Conservation (phyloP, 2,113 vertebrate species). For the Brienomyrus brachyistius region DNA sequence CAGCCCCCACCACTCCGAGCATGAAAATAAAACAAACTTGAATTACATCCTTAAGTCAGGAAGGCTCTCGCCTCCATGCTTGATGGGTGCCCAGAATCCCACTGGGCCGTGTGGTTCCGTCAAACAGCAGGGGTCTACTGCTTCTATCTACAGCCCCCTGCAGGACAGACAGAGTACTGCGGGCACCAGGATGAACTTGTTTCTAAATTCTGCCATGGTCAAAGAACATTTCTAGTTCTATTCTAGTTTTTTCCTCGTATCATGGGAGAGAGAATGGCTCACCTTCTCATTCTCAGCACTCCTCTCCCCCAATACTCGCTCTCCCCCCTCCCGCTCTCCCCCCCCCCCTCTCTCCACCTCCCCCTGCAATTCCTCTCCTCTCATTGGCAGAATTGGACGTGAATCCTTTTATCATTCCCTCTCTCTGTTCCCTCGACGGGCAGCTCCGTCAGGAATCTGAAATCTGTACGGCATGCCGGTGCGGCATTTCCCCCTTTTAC, state of each 20-base stretch:
- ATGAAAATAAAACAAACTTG: slow-evolving; percentile 36
- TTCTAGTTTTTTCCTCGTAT: background rate
- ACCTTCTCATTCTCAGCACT: background rate
- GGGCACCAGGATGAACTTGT: slow-evolving; percentile 34
- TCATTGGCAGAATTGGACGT: background rate
- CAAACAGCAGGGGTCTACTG: slow-evolving; percentile 60
- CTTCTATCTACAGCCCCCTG: slow-evolving; percentile 40
- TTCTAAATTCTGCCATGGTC: slow-evolving; percentile 9
- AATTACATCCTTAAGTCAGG: slow-evolving; percentile 4
- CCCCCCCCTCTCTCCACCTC: background rate
- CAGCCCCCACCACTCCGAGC: slow-evolving; percentile 27
- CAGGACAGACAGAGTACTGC: slow-evolving; percentile 35
- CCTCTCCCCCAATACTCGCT: background rate
- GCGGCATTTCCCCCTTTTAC: background rate
- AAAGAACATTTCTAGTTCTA: slow-evolving; percentile 17
- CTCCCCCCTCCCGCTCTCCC: no score
- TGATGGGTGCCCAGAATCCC: slow-evolving; percentile 38
- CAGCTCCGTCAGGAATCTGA: background rate
- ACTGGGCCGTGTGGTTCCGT: slow-evolving; percentile 44
- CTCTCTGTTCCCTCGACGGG: background rate
- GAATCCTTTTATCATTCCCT: background rate
- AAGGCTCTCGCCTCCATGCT: slow-evolving; percentile 5
- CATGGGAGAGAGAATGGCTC: slow-evolving; percentile 25
- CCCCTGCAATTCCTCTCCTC: background rate
- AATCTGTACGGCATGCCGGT: background rate